phyloP scores from a whole-genome alignment of 2,888 invertebrate species.

The Leucania comma region DNA sequence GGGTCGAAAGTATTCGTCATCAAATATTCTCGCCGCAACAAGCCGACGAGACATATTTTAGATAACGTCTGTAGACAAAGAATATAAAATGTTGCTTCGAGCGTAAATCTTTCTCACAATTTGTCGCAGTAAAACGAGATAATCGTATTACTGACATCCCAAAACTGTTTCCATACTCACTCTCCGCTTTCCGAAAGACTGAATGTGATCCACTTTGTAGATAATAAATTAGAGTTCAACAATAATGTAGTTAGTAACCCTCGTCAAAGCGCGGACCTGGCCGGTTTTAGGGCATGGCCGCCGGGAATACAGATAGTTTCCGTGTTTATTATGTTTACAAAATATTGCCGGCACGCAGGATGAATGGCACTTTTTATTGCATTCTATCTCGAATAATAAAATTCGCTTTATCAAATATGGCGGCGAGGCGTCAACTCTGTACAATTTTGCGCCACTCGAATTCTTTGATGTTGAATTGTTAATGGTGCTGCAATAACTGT shows the following conservation, averaged over 20 bases:
- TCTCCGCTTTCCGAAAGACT: conserved; percentile 43
- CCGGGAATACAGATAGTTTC: conserved; percentile 52
- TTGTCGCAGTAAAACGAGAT: conserved; percentile 56
- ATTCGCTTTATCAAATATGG: conserved; percentile 57
- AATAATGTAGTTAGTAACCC: conserved; percentile 62
- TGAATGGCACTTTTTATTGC: conserved; percentile 65
- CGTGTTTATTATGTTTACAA: conserved; percentile 59
- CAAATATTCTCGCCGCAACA: conserved; percentile 56
- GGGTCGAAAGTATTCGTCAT: too few species aligned
- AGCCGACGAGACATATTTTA: conserved; percentile 58
- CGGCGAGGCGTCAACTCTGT: conserved; percentile 39
- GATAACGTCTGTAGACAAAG: conserved; percentile 56
- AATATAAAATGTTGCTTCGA: conserved; percentile 53
- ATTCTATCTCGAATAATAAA: conserved; percentile 63
- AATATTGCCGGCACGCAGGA: conserved; percentile 51
- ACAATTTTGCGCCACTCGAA: conserved; percentile 39
- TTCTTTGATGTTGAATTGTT: conserved; percentile 59
- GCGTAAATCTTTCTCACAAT: conserved; percentile 55
- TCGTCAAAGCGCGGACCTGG: conserved; percentile 49
- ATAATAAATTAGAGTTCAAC: conserved; percentile 65
- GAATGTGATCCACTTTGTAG: conserved; percentile 54
- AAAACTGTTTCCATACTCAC: conserved; percentile 45
- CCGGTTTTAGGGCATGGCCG: conserved; percentile 40
- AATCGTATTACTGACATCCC: conserved; percentile 43
- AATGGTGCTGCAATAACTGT: conserved; percentile 51